These are phyloP conservation scores for Mercenaria mercenaria DNA, from an alignment of 1,140 invertebrate genomes.

Conservation along the genomic window DNA sequence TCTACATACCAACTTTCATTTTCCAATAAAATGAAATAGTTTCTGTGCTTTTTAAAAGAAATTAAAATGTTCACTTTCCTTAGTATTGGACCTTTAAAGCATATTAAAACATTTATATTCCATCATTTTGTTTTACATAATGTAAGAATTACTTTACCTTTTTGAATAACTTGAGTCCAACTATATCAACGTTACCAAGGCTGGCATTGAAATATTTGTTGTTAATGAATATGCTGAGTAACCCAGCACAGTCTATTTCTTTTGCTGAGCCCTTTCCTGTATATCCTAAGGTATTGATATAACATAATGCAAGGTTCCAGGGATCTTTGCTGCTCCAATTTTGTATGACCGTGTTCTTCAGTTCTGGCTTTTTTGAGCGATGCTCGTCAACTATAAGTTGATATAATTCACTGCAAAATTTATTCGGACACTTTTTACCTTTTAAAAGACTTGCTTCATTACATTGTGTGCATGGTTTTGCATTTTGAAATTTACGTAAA, in stretches of 20 bases:
- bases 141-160: too few relatives aligned
- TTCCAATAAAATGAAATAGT: too few relatives aligned
- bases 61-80: too few relatives aligned
- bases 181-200: background rate
- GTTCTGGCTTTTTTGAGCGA: background rate
- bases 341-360: background rate
- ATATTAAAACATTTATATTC: too few relatives aligned
- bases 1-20: too few relatives aligned
- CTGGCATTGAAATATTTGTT: background rate
- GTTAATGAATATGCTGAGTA: background rate
- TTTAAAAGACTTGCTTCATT: background rate
- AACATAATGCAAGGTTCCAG: background rate
- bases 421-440: background rate
- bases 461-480: background rate
- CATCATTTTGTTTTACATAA: too few relatives aligned
- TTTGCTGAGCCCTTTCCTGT: background rate
- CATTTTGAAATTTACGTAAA: background rate
- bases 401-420: background rate
- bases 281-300: background rate
- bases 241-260: background rate
- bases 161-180: too few relatives aligned
- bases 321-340: background rate
- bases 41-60: too few relatives aligned
- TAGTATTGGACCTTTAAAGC: too few relatives aligned
- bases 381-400: background rate